Conservation (phyloP, 2,888 invertebrate species). For the Torymus auratus region DNA sequence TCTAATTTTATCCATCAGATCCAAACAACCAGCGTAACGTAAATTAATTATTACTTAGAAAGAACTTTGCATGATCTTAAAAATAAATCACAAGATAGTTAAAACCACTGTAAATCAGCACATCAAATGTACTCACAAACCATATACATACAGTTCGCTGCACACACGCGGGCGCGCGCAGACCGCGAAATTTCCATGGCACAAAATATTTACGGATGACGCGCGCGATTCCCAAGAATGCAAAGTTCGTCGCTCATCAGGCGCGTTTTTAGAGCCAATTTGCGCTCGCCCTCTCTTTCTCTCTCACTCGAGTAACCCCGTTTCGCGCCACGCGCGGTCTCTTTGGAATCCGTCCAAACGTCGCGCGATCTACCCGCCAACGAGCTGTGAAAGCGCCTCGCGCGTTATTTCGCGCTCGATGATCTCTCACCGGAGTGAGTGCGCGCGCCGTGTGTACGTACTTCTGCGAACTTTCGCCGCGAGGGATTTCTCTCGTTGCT, state of each 20-base stretch:
- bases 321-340: background rate
- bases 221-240: background rate
- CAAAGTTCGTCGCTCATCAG: background rate
- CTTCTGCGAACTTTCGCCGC: background rate
- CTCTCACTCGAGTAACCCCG: constrained; percentile 17
- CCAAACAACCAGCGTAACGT: no score
- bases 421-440: background rate
- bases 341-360: constrained; percentile 44
- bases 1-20: no score
- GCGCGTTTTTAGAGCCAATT: constrained; percentile 19
- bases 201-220: no score
- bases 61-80: no score
- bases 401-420: constrained; percentile 9
- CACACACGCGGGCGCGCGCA: no score
- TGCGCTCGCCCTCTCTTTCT: background rate
- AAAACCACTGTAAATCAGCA: no score
- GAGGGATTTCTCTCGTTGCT: background rate
- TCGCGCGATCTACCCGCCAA: constrained; percentile 42
- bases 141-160: no score
- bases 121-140: no score
- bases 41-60: no score
- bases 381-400: constrained; percentile 42
- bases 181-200: no score
- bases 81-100: no score
- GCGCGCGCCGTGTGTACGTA: no score